A percentile compares a stretch with the other conserved stretches of the same genome.
Conservation (phyloP, 2,888 invertebrate species). For the Amorpha juglandis region DNA sequence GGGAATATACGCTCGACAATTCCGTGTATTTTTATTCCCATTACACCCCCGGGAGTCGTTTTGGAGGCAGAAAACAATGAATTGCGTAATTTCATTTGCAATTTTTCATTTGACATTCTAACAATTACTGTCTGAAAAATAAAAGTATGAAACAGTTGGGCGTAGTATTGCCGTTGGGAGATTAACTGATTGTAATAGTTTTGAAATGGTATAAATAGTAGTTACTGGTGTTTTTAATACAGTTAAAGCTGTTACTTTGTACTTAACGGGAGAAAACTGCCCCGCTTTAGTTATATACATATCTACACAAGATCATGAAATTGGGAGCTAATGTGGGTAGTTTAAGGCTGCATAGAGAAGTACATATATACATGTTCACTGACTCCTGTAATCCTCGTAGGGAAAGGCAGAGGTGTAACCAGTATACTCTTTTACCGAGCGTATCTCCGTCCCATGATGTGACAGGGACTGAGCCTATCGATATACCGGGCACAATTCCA, state of each 20-base stretch:
- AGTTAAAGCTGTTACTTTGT: not conserved
- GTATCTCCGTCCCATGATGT: too few relatives aligned
- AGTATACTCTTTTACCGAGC: too few relatives aligned
- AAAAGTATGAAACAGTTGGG: constrained; percentile 44
- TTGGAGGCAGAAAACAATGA: constrained; percentile 58
- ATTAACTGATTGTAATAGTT: constrained; percentile 36
- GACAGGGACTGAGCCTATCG: too few relatives aligned
- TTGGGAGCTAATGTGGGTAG: too few relatives aligned
- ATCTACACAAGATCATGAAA: too few relatives aligned
- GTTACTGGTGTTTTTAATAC: not conserved
- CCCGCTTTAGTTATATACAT: too few relatives aligned
- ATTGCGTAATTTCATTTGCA: constrained; percentile 62
- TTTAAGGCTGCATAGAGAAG: too few relatives aligned
- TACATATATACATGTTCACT: too few relatives aligned
- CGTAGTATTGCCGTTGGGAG: constrained; percentile 27
- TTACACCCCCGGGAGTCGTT: constrained; percentile 54
- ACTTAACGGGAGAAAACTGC: too few relatives aligned
- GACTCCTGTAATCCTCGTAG: too few relatives aligned
- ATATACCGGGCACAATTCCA: too few relatives aligned
- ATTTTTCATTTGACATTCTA: constrained; percentile 64
- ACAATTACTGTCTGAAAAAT: constrained; percentile 50
- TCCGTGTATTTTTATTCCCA: constrained; percentile 50
- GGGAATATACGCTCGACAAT: constrained; percentile 30
- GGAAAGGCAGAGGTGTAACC: too few relatives aligned
- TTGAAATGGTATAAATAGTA: constrained; percentile 43